These are phyloP conservation scores for Lottia scabra DNA, from an alignment of 2,888 invertebrate genomes.

Conservation along the genomic window DNA sequence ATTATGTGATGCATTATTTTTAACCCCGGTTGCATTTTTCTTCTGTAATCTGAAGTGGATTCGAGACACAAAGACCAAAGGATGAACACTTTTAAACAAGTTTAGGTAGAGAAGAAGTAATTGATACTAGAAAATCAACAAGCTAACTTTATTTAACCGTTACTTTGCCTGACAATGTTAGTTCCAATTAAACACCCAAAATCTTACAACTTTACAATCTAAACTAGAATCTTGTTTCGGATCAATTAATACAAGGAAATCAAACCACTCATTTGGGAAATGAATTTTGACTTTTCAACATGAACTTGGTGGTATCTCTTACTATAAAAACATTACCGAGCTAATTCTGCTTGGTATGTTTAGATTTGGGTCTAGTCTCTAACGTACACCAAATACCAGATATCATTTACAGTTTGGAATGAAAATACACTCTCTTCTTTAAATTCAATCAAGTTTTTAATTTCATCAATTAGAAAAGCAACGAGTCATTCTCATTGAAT, in stretches of 20 bases:
- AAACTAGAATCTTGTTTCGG: not conserved
- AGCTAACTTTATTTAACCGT: no score
- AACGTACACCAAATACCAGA: constrained; percentile 1
- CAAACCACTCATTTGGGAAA: not conserved
- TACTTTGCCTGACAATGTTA: no score
- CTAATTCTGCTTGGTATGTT: not conserved
- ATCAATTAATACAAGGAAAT: not conserved
- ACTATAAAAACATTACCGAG: not conserved
- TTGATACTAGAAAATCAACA: no score
- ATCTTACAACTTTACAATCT: not conserved
- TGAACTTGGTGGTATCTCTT: not conserved
- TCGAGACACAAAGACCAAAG: no score
- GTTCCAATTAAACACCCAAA: no score
- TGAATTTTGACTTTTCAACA: constrained; percentile 4
- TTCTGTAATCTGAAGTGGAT: no score
- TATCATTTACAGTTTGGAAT: constrained; percentile 1
- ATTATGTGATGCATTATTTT: no score
- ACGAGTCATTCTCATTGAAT: not conserved
- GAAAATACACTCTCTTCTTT: not conserved
- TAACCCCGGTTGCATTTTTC: no score
- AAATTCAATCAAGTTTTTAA: not conserved
- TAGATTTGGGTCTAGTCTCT: not conserved
- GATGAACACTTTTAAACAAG: no score
- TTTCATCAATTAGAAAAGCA: constrained; percentile 1
- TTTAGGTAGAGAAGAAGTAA: no score